A percentile compares a stretch with the other conserved stretches of the same genome.
Conservation (phyloP, 2,888 invertebrate genomes). For the Pardosa pseudoannulata region DNA sequence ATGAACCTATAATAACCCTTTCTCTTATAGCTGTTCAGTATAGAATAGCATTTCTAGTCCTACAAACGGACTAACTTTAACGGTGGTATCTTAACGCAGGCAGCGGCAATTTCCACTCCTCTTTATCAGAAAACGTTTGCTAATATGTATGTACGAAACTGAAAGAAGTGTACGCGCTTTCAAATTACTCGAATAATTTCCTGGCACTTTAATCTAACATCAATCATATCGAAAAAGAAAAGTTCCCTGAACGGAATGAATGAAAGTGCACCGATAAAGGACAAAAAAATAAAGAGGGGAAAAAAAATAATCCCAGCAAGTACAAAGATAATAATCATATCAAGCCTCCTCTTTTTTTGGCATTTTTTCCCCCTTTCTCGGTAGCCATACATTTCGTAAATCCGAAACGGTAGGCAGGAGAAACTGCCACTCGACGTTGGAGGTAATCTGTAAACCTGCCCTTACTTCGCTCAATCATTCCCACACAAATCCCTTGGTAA, state of each 20-base stretch:
- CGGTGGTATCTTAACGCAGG: too few relatives aligned
- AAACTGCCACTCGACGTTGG: constrained; percentile 33
- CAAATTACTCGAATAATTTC: not conserved
- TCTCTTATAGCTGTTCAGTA: too few relatives aligned
- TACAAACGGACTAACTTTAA: too few relatives aligned
- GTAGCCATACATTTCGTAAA: constrained; percentile 17
- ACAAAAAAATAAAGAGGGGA: not conserved
- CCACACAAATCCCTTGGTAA: constrained; percentile 14
- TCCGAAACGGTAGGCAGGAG: constrained; percentile 9
- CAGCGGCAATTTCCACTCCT: too few relatives aligned
- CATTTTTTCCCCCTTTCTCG: not conserved
- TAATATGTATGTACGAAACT: not conserved
- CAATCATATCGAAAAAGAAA: not conserved
- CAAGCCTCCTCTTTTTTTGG: not conserved
- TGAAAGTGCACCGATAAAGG: not conserved
- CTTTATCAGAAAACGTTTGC: not conserved
- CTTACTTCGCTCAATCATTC: constrained; percentile 26
- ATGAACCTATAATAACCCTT: too few relatives aligned
- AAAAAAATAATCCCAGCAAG: not conserved
- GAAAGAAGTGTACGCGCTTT: not conserved
- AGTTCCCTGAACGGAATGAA: not conserved
- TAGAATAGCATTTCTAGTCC: too few relatives aligned
- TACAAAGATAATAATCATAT: constrained; percentile 19
- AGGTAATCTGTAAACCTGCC: constrained; percentile 29
- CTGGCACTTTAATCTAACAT: constrained; percentile 7